These are phyloP conservation scores for Biston betularia DNA, from an alignment of 2,888 invertebrate genomes.

Conservation along the genomic window DNA sequence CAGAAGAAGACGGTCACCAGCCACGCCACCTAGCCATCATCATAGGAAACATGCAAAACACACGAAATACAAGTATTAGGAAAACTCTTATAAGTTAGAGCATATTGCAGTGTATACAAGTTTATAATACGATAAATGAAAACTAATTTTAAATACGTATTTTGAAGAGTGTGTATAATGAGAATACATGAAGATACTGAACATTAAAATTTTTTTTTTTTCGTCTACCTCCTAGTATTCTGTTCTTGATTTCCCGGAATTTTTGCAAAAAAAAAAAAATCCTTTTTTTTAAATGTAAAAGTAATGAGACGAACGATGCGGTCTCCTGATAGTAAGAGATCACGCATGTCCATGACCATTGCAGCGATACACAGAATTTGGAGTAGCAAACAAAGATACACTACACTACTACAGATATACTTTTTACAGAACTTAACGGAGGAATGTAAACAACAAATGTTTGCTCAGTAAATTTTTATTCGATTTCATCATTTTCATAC, in stretches of 20 bases:
- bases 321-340: too few species aligned
- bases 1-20: conserved; percentile 69
- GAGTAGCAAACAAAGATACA: too few species aligned
- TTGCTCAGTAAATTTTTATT: conserved; percentile 51
- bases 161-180: not conserved
- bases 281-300: too few species aligned
- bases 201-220: not conserved
- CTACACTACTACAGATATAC: too few species aligned
- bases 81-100: not conserved
- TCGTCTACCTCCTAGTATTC: not conserved
- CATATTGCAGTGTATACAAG: not conserved
- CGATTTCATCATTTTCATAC: conserved; percentile 50
- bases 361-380: too few species aligned
- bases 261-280: too few species aligned
- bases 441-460: not conserved
- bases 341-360: too few species aligned
- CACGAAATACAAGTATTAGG: conserved; percentile 76
- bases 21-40: conserved; percentile 75
- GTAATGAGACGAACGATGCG: too few species aligned
- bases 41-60: conserved; percentile 78
- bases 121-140: too few species aligned
- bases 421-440: not conserved
- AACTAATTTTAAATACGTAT: too few species aligned
- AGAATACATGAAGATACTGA: not conserved
- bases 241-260: too few species aligned